Percentiles rank a stretch among this genome's conserved stretches.
Evolutionary conservation across 2,113 vertebrate genomes (phyloP).

Genomic region (Stigmatopora nigra): DNA sequence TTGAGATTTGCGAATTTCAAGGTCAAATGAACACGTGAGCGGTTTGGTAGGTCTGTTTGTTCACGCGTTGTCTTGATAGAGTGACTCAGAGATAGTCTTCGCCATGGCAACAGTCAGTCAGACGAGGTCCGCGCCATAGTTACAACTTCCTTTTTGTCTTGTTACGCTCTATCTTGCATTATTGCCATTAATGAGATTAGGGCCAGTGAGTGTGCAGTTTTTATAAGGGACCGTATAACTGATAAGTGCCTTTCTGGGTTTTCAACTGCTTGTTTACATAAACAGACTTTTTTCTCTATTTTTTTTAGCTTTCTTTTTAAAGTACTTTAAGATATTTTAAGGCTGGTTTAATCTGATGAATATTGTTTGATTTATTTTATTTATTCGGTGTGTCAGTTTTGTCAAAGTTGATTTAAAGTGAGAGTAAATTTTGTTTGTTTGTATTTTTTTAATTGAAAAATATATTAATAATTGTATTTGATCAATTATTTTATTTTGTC

Average conservation of each 20-base stretch:
- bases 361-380: neutral
- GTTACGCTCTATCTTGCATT: conserved; percentile 2
- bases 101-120: neutral
- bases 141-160: neutral
- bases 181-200: neutral
- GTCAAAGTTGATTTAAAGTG: too few relatives aligned
- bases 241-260: neutral
- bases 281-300: neutral
- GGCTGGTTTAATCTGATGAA: neutral
- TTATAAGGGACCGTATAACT: neutral
- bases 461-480: too few relatives aligned
- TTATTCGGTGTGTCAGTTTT: neutral
- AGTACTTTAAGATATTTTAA: neutral
- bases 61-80: neutral
- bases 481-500: too few relatives aligned
- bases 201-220: neutral
- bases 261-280: neutral
- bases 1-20: neutral
- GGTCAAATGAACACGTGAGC: neutral
- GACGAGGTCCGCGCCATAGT: neutral
- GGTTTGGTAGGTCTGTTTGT: neutral
- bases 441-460: too few relatives aligned
- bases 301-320: neutral
- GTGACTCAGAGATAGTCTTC: neutral
- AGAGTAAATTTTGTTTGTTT: too few relatives aligned